Conservation (phyloP, 2,888 invertebrate genomes). For the Xestoiulus laeticollis region DNA sequence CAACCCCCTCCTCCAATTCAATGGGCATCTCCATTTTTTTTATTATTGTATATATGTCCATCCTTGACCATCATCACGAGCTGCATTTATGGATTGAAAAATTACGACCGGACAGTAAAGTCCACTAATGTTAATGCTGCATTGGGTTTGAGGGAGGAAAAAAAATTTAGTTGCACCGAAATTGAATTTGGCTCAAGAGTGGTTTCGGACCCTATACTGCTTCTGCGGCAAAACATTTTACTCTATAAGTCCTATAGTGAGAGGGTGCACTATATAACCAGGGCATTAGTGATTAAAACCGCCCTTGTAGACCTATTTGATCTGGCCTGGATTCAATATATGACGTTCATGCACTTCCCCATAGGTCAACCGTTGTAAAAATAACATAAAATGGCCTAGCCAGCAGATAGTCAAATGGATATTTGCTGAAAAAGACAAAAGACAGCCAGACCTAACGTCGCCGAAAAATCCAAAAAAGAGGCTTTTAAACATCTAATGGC, state of each 20-base stretch:
- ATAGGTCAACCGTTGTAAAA: conserved; percentile 1
- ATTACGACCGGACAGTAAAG: conserved; percentile 41
- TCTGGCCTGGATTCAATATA: conserved; percentile 32
- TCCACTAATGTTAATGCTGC: conserved; percentile 29
- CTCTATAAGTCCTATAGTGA: background rate
- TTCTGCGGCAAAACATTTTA: conserved; percentile 32
- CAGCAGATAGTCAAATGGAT: conserved; percentile 39
- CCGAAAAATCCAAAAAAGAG: background rate
- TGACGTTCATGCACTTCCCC: conserved; percentile 16
- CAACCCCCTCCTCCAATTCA: background rate
- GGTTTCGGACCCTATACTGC: conserved; percentile 36
- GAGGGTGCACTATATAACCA: conserved; percentile 37
- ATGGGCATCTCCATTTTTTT: background rate
- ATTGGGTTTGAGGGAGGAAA: background rate
- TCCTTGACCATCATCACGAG: conserved; percentile 27
- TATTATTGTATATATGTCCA: conserved; percentile 10
- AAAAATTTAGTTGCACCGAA: conserved; percentile 3
- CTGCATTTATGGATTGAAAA: conserved; percentile 39
- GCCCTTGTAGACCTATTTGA: conserved; percentile 31
- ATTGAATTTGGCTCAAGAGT: conserved; percentile 22
- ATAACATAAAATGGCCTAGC: conserved; percentile 21
- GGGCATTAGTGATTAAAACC: conserved; percentile 43
- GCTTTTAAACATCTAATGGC: conserved; percentile 20
- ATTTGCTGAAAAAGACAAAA: background rate
- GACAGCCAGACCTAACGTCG: conserved; percentile 15